These are phyloP conservation scores for Radopholus similis DNA, from an alignment of 1,140 invertebrate genomes.

Conservation along the genomic window DNA sequence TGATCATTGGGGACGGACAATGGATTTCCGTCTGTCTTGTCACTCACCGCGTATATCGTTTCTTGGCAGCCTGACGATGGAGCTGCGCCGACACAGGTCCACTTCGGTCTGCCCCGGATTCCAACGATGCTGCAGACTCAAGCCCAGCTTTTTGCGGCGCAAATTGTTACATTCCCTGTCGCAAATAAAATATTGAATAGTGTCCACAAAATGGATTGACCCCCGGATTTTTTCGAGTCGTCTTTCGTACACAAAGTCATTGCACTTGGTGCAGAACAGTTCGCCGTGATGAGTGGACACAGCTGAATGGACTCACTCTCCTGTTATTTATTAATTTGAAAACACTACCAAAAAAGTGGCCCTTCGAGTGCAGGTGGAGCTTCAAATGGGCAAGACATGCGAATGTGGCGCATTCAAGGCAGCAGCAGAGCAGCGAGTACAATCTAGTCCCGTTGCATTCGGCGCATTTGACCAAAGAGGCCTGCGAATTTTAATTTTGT, in stretches of 20 bases:
- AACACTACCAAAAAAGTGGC: conserved; percentile 38
- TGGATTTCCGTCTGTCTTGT: too few relatives aligned
- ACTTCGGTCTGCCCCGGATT: conserved; percentile 32
- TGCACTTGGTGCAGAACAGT: conserved; percentile 83
- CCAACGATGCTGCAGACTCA: conserved; percentile 35
- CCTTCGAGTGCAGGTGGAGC: conserved; percentile 18
- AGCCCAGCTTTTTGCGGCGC: conserved; percentile 24
- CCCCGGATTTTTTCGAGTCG: conserved; percentile 63
- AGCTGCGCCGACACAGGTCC: conserved; percentile 24
- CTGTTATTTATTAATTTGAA: too few relatives aligned
- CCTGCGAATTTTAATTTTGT: conserved; percentile 8
- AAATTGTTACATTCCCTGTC: conserved; percentile 29
- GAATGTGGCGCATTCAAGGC: conserved; percentile 37
- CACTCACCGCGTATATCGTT: conserved; percentile 1
- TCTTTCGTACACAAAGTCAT: conserved; percentile 84
- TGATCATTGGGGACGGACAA: conserved; percentile 32
- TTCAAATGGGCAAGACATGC: conserved; percentile 36
- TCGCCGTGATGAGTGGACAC: conserved; percentile 82
- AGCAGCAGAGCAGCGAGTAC: conserved; percentile 33
- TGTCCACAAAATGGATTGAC: neutral
- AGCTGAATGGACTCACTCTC: conserved; percentile 64
- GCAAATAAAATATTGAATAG: neutral
- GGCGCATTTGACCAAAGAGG: conserved; percentile 16
- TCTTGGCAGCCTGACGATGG: conserved; percentile 9
- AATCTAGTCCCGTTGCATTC: conserved; percentile 22